Evolutionary conservation across 1,140 invertebrate genomes (phyloP), one percentile per base, ranked within the genome.

Genomic region (Pseudachorutes palmiensis): DNA sequence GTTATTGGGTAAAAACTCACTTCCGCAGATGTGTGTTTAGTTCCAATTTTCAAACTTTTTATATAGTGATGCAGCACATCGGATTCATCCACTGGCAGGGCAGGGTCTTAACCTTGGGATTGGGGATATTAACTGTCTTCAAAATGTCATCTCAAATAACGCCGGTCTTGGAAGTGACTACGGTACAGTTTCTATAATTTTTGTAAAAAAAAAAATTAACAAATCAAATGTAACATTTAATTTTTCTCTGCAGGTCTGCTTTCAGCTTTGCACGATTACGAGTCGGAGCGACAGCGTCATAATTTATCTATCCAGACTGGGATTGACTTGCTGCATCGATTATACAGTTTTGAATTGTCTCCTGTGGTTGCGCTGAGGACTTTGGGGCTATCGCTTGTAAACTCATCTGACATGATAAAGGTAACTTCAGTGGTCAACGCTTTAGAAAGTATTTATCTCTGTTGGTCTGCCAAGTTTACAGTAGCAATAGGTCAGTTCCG

Each of bases 81-180:
- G 92, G 76, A 83, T 99, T 41, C 96, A 99, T 82, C 97, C 97
- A 0, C 77, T 98, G 60, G 97, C 96, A 55, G 97, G 97, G 0
- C 94, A 97, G 79, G 96, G 96, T 14, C 92, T 98, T 0, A 99
- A 99, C 81, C 81, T 99, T 51, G 97, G 97, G 2, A 96, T 98
- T 79, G 91, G 91, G 28, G 97, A 99, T 81, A 87, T 97, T 0
- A 76, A 80, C 16, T 82, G 83, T 72, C 81, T 99, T 0, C 83
- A 85, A 12, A 76, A 87, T 59, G 76, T 85, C 2, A 76, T 98
- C 19, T 82, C 86, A 2, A 82, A 89, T 55, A 84, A 88, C 2
- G 80, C 86, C 0, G 84, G 85, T 70, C 80, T n/a, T n/a, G n/a
- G n/a, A n/a, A n/a, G n/a, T n/a, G n/a, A n/a, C 19, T 9, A 45